phyloP scores from a whole-genome alignment of 2,797 vertebrate species.

The Eptatretus atami region DNA sequence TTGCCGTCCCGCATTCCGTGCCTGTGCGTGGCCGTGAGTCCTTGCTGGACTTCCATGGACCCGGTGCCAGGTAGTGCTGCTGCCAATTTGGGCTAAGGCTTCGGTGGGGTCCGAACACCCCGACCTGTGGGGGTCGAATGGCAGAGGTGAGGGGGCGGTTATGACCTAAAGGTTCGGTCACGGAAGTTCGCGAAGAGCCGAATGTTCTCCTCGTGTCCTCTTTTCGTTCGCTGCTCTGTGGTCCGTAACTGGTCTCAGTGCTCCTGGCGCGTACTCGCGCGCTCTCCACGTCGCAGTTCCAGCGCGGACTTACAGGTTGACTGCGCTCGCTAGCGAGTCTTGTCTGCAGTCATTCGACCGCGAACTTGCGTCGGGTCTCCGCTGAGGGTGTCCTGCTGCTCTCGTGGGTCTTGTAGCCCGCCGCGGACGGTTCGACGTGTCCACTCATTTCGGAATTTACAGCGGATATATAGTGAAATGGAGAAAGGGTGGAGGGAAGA shows the following conservation, averaged over 20 bases:
- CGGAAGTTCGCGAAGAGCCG: conserved; percentile 66
- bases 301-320: conserved; percentile 49
- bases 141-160: too few relatives aligned
- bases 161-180: conserved; percentile 81
- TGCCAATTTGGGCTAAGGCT: too few relatives aligned
- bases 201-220: conserved; percentile 84
- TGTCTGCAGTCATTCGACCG: conserved; percentile 78
- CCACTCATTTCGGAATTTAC: background rate
- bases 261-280: conserved; percentile 49
- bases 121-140: too few relatives aligned
- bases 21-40: too few relatives aligned
- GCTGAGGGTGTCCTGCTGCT: conserved; percentile 13
- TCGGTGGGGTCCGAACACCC: too few relatives aligned
- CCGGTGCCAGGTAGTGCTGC: too few relatives aligned
- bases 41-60: too few relatives aligned
- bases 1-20: too few relatives aligned
- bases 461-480: too few relatives aligned
- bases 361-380: conserved; percentile 55
- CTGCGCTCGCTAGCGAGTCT: too few relatives aligned
- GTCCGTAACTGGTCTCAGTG: conserved; percentile 71
- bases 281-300: conserved; percentile 33
- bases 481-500: too few relatives aligned
- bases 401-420: background rate
- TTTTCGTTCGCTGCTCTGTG: conserved; percentile 60
- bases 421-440: background rate